A percentile compares a stretch with the other conserved stretches of the same genome.
Conservation (phyloP, 2,113 vertebrate species). For the Tachysurus fulvidraco region DNA sequence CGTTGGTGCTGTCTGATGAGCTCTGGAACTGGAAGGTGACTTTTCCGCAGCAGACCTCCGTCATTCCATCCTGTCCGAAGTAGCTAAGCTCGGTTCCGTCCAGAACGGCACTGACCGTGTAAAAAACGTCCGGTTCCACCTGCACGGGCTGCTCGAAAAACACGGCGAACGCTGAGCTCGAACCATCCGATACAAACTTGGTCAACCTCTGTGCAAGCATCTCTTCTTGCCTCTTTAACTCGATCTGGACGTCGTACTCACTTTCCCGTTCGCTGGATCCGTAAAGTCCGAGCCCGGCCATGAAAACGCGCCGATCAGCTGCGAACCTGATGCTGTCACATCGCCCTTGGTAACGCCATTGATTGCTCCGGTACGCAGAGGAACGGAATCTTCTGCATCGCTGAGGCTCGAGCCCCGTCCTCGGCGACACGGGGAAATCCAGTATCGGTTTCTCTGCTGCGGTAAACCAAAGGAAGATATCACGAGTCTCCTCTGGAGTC, state of each 20-base stretch:
- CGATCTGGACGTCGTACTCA: constrained; percentile 88
- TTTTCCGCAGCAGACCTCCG: constrained; percentile 92
- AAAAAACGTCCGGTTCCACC: constrained; percentile 93
- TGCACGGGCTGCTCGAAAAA: constrained; percentile 97
- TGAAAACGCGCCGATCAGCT: constrained; percentile 89
- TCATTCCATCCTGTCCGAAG: constrained; percentile 98
- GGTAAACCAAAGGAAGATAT: constrained; percentile 95
- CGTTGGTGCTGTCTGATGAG: constrained; percentile 97
- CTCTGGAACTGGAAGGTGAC: constrained; percentile 99
- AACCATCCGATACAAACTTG: constrained; percentile 89
- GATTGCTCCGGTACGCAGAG: constrained; percentile 92
- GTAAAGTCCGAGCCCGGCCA: constrained; percentile 90
- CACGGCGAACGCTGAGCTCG: constrained; percentile 88
- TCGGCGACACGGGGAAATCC: constrained; percentile 82
- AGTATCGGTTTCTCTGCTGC: constrained; percentile 88
- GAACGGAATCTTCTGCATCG: constrained; percentile 94
- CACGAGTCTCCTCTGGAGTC: constrained; percentile 93
- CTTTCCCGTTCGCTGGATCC: constrained; percentile 91
- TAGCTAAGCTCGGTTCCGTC: constrained; percentile 95
- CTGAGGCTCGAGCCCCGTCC: constrained; percentile 83
- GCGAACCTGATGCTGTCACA: constrained; percentile 99
- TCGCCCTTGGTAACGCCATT: constrained; percentile 95
- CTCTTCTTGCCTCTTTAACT: constrained; percentile 89
- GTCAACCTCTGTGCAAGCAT: constrained; percentile 87
- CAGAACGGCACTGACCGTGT: constrained; percentile 91